phyloP scores from a whole-genome alignment of 2,113 vertebrate genomes.

The Columbina picui region DNA sequence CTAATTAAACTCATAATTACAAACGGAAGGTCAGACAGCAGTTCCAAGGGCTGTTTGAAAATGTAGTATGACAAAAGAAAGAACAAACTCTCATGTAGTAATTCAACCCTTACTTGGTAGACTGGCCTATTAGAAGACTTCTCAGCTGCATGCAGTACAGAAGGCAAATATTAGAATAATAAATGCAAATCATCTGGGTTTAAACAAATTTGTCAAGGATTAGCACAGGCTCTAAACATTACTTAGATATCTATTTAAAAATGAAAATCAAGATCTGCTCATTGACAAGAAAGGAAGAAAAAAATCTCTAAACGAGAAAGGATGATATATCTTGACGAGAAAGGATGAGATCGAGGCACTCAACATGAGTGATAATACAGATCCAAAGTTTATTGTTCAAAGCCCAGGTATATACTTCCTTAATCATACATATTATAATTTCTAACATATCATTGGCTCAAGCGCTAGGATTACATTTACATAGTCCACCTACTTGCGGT shows the following conservation, averaged over 20 bases:
- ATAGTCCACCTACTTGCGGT: too few relatives aligned
- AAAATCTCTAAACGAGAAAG: too few relatives aligned
- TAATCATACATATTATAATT: too few relatives aligned
- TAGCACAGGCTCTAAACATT: background rate
- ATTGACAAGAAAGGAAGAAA: too few relatives aligned
- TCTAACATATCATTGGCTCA: too few relatives aligned
- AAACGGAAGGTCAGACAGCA: slow-evolving; percentile 37
- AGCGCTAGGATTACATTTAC: too few relatives aligned
- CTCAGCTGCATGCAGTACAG: background rate
- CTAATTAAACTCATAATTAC: slow-evolving; percentile 66
- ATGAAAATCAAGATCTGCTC: background rate
- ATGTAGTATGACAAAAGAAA: background rate
- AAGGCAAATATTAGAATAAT: background rate
- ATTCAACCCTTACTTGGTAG: background rate
- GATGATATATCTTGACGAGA: too few relatives aligned
- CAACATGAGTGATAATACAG: too few relatives aligned
- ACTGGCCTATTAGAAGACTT: background rate
- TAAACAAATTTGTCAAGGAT: background rate
- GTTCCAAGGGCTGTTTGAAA: slow-evolving; percentile 9
- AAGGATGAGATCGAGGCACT: too few relatives aligned
- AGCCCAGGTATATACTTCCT: too few relatives aligned
- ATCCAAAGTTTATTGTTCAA: too few relatives aligned
- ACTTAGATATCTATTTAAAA: background rate
- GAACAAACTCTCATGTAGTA: background rate
- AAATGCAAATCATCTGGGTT: background rate